Base-by-base conservation (phyloP, 2,113 vertebrate genomes). In the Indicator indicator region DNA sequence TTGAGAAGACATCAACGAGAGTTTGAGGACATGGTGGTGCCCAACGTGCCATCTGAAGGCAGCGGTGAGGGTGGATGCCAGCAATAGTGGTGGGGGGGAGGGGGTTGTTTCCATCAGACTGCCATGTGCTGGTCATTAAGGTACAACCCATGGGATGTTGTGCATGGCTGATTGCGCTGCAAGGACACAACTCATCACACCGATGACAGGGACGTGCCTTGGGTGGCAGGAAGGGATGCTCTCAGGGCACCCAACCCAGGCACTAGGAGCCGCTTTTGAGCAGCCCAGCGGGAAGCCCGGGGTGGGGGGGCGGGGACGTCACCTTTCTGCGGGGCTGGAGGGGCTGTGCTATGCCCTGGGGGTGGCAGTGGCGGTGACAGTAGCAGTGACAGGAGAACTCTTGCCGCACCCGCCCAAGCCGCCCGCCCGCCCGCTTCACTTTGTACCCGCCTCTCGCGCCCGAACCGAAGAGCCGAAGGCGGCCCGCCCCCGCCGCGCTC, bases 191-290 rank as follows among this genome's bases (percentile, higher is more conserved):
- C 54, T 72, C 60, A 19, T 14, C 11, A 7, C 44, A 12, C 20
- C 9, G 0, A 3, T 2, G 60, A 1, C 3, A 5, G 23, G 11
- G 36, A 12, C 12, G 0, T 0, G 20, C 52, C 32, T 27, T 9
- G 27, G 21, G 9, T 5, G 42, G 32, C 58, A 5, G 17, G 16
- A 3, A 30, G n/a, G 23, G 9, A 2, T 5, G 0, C 14, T 24
- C 64, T 17, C 14, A 4, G 64, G 13, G 6, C 52, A 13, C 7
- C 15, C 13, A 7, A 0, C 0, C 6, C 52, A 21, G 11, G 32
- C 11, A 5, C 27, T 27, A 4, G 56, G 10, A 71, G 46, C 14
- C 62, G 36, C 21, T 23, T 32, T 69, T 16, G 19, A 59, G 30
- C 18, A 59, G 12, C 7, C 38, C 38, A 27, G 62, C 62, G 9